These are phyloP conservation scores for Phrynocephalus versicolor DNA, from an alignment of 2,113 vertebrate species.

Conservation along the genomic window DNA sequence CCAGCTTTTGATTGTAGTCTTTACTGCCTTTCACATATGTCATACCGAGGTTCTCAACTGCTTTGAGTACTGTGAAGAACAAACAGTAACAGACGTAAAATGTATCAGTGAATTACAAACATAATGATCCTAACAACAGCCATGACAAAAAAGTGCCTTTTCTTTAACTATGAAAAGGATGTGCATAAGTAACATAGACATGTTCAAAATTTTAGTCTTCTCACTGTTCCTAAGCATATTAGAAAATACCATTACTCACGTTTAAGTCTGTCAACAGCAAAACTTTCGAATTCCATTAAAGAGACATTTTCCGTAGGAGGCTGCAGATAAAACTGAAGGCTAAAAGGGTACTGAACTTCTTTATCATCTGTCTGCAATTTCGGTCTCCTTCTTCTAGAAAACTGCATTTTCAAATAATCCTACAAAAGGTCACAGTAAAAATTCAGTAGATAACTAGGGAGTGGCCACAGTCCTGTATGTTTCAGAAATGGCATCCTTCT, in stretches of 20 bases:
- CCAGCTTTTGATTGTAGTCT: constrained; percentile 77
- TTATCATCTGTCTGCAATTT: constrained; percentile 48
- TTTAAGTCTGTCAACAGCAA: constrained; percentile 90
- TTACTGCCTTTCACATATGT: constrained; percentile 77
- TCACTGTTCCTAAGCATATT: not conserved
- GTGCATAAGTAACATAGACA: not conserved
- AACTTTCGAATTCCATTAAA: constrained; percentile 87
- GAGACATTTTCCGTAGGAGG: constrained; percentile 90
- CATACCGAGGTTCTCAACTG: constrained; percentile 89
- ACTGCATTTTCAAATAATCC: constrained; percentile 65
- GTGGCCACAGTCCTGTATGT: not conserved
- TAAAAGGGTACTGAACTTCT: constrained; percentile 81
- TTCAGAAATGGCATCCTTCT: not conserved
- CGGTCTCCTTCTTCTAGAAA: constrained; percentile 50
- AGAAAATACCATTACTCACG: constrained; percentile 74
- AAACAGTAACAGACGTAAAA: not conserved
- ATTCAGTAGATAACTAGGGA: not conserved
- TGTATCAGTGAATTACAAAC: not conserved
- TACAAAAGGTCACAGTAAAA: not conserved
- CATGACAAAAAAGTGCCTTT: not conserved
- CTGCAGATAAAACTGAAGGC: constrained; percentile 89
- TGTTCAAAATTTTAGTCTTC: not conserved
- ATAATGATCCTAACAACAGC: not conserved
- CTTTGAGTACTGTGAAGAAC: constrained; percentile 85
- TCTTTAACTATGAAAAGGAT: not conserved